phyloP scores from a whole-genome alignment of 2,113 vertebrate species.

The Gopherus evgoodei region DNA sequence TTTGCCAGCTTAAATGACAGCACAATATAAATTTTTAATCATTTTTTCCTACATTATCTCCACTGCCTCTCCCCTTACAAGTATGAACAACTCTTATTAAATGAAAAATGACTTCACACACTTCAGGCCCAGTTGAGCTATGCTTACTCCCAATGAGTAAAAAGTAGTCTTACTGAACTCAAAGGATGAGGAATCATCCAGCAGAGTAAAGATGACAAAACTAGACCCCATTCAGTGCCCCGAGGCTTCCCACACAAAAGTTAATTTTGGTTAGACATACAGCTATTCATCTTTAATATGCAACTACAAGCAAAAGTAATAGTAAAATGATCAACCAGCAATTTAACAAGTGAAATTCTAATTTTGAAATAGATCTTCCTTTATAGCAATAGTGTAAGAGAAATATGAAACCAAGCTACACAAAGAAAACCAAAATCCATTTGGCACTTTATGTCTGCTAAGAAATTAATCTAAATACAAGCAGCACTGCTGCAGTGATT shows the following conservation, averaged over 20 bases:
- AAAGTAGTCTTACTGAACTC: background rate
- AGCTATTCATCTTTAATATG: background rate
- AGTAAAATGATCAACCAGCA: slow-evolving; percentile 58
- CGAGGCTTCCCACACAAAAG: background rate
- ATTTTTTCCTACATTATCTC: background rate
- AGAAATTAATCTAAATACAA: slow-evolving; percentile 68
- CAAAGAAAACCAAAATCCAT: slow-evolving; percentile 70
- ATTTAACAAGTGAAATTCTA: slow-evolving; percentile 58
- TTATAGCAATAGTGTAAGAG: slow-evolving; percentile 66
- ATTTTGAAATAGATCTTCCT: slow-evolving; percentile 64
- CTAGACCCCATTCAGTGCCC: background rate
- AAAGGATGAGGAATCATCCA: background rate
- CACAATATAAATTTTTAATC: background rate
- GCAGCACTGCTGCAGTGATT: slow-evolving; percentile 18
- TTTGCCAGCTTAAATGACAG: slow-evolving; percentile 16
- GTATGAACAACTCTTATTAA: background rate
- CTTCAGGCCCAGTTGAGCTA: background rate
- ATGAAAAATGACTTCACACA: background rate
- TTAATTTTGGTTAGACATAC: background rate
- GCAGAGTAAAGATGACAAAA: background rate
- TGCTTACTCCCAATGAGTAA: background rate
- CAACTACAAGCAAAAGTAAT: background rate
- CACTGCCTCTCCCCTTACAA: background rate
- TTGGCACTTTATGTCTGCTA: slow-evolving; percentile 64
- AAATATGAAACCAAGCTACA: slow-evolving; percentile 69